phyloP scores from a whole-genome alignment of 2,888 invertebrate genomes.

The Hedya salicella region DNA sequence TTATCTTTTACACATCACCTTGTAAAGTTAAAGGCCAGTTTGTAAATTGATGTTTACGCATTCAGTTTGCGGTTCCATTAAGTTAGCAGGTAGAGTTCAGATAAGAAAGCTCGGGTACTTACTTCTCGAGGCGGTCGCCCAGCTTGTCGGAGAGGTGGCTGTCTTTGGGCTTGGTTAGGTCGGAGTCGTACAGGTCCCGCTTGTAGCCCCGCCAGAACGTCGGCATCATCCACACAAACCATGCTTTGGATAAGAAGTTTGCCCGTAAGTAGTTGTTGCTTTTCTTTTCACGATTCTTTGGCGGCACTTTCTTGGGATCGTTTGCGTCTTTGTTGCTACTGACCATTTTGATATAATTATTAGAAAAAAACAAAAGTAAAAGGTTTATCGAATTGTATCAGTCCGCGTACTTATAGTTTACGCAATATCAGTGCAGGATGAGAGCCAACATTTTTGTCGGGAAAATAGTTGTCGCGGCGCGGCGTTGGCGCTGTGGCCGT shows the following conservation, averaged over 20 bases:
- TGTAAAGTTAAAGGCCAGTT: conserved; percentile 55
- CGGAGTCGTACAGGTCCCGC: conserved; percentile 87
- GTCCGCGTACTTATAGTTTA: conserved; percentile 52
- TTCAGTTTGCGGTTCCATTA: background rate
- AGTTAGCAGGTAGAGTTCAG: conserved; percentile 1
- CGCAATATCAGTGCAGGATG: conserved; percentile 56
- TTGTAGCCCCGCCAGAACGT: conserved; percentile 86
- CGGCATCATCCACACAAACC: conserved; percentile 84
- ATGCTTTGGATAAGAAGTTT: conserved; percentile 73
- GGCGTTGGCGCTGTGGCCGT: conserved; percentile 57
- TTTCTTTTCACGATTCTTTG: conserved; percentile 78
- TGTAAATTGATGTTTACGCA: conserved; percentile 49
- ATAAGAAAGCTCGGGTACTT: conserved; percentile 56
- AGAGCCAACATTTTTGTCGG: conserved; percentile 64
- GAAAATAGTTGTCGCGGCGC: conserved; percentile 55
- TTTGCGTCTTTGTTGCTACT: conserved; percentile 77
- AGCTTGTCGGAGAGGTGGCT: conserved; percentile 87
- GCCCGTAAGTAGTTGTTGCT: conserved; percentile 77
- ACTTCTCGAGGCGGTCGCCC: conserved; percentile 87
- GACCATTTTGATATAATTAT: conserved; percentile 68
- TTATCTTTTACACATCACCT: conserved; percentile 56
- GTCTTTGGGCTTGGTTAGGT: conserved; percentile 88
- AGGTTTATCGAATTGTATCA: conserved; percentile 39
- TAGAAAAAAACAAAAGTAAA: conserved; percentile 45
- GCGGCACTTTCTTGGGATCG: conserved; percentile 76